These are phyloP conservation scores for Odobenus rosmarus DNA, from an alignment of 2,113 vertebrate species.

Conservation along the genomic window DNA sequence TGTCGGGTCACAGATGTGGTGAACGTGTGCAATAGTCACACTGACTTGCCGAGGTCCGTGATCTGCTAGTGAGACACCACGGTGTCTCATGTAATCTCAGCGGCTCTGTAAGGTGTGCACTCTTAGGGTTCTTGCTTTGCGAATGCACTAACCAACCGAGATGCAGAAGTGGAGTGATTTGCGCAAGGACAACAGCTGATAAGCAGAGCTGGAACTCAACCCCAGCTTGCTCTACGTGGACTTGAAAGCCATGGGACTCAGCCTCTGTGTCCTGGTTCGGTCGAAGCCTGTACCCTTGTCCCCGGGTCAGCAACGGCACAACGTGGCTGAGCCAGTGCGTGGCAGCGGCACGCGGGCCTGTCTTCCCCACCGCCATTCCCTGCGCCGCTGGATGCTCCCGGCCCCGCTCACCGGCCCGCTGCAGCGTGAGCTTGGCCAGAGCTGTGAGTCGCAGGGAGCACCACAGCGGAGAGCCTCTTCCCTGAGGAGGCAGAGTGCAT, in stretches of 20 bases:
- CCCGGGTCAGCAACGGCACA: background rate
- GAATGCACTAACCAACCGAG: background rate
- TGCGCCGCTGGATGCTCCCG: no score
- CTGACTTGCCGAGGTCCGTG: background rate
- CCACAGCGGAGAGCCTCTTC: background rate
- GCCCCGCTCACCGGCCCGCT: no score
- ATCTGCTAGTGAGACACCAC: background rate
- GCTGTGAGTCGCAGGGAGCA: rapidly evolving
- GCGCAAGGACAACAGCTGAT: background rate
- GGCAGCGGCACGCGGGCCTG: no score
- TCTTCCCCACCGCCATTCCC: no score
- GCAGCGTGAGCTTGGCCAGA: no score
- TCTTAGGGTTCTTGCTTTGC: background rate
- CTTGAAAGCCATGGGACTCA: background rate
- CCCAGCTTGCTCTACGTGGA: background rate
- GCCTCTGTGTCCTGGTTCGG: background rate
- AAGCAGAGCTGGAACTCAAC: background rate
- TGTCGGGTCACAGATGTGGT: background rate
- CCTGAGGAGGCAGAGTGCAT: background rate
- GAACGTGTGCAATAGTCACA: background rate
- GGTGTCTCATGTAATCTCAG: background rate
- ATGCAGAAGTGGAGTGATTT: background rate
- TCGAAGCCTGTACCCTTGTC: background rate
- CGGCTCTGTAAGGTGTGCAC: background rate
- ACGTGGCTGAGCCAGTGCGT: background rate